Evolutionary conservation across 2,113 vertebrate genomes (phyloP).

Genomic region (Vireo altiloquus): DNA sequence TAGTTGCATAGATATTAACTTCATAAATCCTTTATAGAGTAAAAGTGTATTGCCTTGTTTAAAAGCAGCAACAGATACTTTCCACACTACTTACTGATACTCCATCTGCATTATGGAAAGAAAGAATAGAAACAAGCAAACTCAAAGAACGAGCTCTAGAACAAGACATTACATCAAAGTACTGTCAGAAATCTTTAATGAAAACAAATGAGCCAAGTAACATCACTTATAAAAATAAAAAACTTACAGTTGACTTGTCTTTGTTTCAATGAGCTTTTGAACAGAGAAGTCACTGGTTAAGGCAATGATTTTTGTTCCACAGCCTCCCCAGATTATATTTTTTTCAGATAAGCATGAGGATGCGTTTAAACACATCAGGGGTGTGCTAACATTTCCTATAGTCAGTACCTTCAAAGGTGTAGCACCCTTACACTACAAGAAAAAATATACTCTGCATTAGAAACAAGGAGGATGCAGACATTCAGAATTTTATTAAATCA

Average conservation of each 20-base stretch:
- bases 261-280: constrained; percentile 86
- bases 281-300: constrained; percentile 82
- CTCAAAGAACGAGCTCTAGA: background rate
- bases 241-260: constrained; percentile 80
- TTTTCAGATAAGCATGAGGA: constrained; percentile 78
- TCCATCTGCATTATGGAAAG: background rate
- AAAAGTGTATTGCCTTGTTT: background rate
- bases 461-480: background rate
- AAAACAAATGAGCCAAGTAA: background rate
- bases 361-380: constrained; percentile 83
- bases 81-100: background rate
- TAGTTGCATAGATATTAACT: background rate
- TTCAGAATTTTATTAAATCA: background rate
- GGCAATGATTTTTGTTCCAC: constrained; percentile 85
- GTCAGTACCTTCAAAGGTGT: constrained; percentile 78
- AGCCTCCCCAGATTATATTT: constrained; percentile 84
- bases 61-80: background rate
- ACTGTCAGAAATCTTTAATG: background rate
- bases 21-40: background rate
- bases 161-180: background rate
- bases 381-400: constrained; percentile 83
- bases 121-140: background rate
- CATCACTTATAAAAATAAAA: background rate
- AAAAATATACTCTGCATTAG: background rate
- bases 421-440: constrained; percentile 69